phyloP scores from a whole-genome alignment of 2,113 vertebrate species.

The Sapajus apella region DNA sequence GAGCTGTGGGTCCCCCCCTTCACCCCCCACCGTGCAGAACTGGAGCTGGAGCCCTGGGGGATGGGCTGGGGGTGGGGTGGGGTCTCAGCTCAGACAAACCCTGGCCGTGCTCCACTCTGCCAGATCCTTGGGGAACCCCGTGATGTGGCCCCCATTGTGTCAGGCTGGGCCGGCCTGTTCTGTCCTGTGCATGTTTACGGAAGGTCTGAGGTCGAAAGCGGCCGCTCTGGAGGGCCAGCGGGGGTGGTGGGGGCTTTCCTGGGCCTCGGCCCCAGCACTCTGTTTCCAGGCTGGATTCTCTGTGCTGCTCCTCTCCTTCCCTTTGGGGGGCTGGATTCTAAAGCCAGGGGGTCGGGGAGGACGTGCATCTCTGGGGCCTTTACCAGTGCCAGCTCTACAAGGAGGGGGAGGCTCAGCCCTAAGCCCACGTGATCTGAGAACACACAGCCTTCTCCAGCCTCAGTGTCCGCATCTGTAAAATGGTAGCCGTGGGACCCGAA shows the following conservation, averaged over 20 bases:
- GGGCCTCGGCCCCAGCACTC: background rate
- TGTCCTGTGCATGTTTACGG: conserved; percentile 61
- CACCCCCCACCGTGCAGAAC: fast-evolving
- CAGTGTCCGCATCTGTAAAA: background rate
- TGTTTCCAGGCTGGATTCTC: background rate
- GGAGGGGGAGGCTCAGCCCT: background rate
- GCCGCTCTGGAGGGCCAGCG: background rate
- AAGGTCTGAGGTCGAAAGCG: conserved; percentile 43
- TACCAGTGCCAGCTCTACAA: fast-evolving
- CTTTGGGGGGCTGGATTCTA: background rate
- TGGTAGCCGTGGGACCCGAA: background rate
- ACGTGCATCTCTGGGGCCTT: background rate
- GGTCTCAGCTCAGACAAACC: background rate
- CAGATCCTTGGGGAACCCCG: background rate
- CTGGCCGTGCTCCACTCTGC: too few relatives aligned
- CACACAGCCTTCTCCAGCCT: background rate
- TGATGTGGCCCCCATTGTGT: background rate
- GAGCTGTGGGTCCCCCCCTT: background rate
- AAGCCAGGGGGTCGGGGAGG: background rate
- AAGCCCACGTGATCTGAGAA: background rate
- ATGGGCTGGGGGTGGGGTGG: background rate
- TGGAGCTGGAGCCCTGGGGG: background rate
- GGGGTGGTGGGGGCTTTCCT: background rate
- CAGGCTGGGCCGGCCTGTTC: background rate
- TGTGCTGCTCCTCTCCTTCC: background rate